These are phyloP conservation scores for Xenopus borealis DNA, from an alignment of 2,113 vertebrate genomes.

Conservation along the genomic window DNA sequence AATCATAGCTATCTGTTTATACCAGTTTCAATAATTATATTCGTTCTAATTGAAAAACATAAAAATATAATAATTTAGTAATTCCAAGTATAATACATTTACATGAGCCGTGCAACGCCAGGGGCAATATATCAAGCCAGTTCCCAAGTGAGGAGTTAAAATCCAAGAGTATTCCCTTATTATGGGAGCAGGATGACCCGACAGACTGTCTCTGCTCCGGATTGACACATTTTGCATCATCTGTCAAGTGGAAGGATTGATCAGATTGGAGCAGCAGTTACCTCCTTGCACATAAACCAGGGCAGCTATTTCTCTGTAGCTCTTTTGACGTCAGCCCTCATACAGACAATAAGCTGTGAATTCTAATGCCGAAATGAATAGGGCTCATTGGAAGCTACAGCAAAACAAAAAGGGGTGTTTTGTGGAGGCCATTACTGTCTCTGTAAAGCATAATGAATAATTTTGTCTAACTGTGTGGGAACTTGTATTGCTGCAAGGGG, in stretches of 20 bases:
- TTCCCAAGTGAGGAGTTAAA: too few species aligned
- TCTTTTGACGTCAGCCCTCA: conserved; percentile 30
- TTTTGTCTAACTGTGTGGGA: conserved; percentile 42
- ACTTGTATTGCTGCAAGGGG: conserved; percentile 36
- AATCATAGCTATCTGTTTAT: too few species aligned
- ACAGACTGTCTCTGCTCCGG: neutral
- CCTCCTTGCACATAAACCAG: conserved; percentile 18
- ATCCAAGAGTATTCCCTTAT: neutral
- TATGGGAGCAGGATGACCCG: neutral
- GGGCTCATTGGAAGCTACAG: conserved; percentile 27
- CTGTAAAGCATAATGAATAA: conserved; percentile 36
- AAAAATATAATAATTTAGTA: too few species aligned
- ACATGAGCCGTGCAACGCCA: too few species aligned
- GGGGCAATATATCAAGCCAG: too few species aligned
- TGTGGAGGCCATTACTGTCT: conserved; percentile 39
- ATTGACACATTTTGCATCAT: conserved; percentile 21
- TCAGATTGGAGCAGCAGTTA: conserved; percentile 27
- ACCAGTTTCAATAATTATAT: too few species aligned
- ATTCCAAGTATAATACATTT: too few species aligned
- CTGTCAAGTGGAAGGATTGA: conserved; percentile 29
- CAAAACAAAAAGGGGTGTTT: conserved; percentile 24
- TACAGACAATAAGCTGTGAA: conserved; percentile 31
- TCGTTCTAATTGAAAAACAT: too few species aligned
- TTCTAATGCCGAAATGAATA: conserved; percentile 38
- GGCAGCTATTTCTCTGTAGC: conserved; percentile 22